phyloP scores from a whole-genome alignment of 1,140 invertebrate genomes.

The Acromyrmex echinatior region DNA sequence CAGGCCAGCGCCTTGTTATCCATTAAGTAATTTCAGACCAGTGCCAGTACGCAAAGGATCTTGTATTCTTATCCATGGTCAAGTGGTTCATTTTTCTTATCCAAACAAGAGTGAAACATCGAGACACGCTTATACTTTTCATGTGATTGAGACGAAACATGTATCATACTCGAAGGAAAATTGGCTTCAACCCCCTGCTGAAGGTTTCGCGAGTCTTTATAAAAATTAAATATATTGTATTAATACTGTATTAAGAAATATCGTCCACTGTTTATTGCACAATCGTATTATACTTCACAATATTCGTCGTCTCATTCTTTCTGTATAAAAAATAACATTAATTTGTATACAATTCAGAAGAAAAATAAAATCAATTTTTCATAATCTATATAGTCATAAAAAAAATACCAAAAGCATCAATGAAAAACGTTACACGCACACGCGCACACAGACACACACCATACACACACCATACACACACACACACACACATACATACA shows the following conservation, averaged over 20 bases:
- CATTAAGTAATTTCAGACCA: conserved; percentile 92
- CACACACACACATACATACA: too few species aligned
- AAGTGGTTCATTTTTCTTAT: conserved; percentile 97
- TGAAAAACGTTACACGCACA: neutral
- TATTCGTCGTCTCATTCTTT: neutral
- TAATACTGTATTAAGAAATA: neutral
- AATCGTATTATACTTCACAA: neutral
- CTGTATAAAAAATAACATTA: neutral
- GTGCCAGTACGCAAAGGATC: conserved; percentile 94
- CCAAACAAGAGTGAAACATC: conserved; percentile 93
- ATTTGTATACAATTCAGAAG: conserved; percentile 16
- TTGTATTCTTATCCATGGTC: conserved; percentile 96
- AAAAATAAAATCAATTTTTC: conserved; percentile 21
- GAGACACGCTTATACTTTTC: conserved; percentile 98
- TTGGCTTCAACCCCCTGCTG: conserved; percentile 92
- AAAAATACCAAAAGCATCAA: neutral
- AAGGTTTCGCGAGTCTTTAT: conserved; percentile 89
- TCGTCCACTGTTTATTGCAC: neutral
- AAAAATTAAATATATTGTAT: conserved; percentile 81
- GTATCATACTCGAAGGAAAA: conserved; percentile 94
- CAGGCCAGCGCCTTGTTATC: conserved; percentile 90
- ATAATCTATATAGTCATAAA: neutral
- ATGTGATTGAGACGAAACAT: conserved; percentile 94
- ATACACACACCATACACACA: too few species aligned
- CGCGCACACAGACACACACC: too few species aligned